Percentiles rank a stretch among this genome's conserved stretches.
Conservation (phyloP, 37 sponge, comb jelly and placozoan species). For the Cladorhizidae sp. region DNA sequence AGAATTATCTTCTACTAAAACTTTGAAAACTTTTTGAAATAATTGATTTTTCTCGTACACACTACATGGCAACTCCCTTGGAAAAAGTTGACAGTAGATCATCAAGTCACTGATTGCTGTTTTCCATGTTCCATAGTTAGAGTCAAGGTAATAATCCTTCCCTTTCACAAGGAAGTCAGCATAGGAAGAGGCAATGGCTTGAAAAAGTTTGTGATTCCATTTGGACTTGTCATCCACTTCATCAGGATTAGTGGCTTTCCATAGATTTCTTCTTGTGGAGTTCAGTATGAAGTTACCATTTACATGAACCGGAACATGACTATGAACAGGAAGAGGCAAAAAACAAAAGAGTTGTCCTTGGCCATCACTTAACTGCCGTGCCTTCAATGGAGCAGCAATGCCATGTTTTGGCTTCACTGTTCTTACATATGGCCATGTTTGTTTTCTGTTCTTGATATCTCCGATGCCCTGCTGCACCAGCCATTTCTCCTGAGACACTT, state of each 20-base stretch:
- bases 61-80: background rate
- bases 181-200: slow-evolving; percentile 68
- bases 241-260: slow-evolving; percentile 33
- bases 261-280: slow-evolving; percentile 59
- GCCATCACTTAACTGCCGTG: background rate
- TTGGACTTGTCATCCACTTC: slow-evolving; percentile 15
- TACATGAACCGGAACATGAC: slow-evolving; percentile 64
- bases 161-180: slow-evolving; percentile 30
- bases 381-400: slow-evolving; percentile 37
- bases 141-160: background rate
- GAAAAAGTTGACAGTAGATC: slow-evolving; percentile 51
- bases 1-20: background rate
- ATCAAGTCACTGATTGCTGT: background rate
- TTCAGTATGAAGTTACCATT: slow-evolving; percentile 78
- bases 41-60: too few relatives aligned
- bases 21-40: slow-evolving; percentile 1
- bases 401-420: slow-evolving; percentile 61
- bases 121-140: background rate
- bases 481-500: slow-evolving; percentile 35
- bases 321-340: slow-evolving; percentile 62
- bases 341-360: slow-evolving; percentile 63
- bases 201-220: slow-evolving; percentile 72
- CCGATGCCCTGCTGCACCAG: slow-evolving; percentile 69
- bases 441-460: slow-evolving; percentile 15
- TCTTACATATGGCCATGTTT: slow-evolving; percentile 28